phyloP scores from a whole-genome alignment of 2,113 vertebrate species.

The Anoura caudifer region DNA sequence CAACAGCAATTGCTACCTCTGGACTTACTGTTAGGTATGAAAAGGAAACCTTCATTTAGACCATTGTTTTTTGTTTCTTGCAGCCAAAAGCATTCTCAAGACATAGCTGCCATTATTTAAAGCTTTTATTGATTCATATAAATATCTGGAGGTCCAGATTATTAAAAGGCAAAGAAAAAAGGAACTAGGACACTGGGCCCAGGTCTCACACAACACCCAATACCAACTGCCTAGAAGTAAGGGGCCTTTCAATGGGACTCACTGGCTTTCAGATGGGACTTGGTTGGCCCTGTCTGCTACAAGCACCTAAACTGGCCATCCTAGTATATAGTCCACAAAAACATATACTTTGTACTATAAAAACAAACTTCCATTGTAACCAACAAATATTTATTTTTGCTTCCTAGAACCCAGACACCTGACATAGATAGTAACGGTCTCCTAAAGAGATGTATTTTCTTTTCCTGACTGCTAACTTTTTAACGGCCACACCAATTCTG shows the following conservation, averaged over 20 bases:
- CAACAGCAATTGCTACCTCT: background rate
- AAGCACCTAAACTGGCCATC: background rate
- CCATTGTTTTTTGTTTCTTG: constrained; percentile 6
- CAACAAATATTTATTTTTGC: background rate
- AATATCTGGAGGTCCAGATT: background rate
- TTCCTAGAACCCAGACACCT: background rate
- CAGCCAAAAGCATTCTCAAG: background rate
- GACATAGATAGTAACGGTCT: background rate
- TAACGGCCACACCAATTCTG: background rate
- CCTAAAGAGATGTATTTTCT: background rate
- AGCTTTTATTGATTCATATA: background rate
- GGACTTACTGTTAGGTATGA: background rate
- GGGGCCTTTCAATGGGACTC: no score
- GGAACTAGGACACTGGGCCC: background rate
- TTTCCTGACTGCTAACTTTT: background rate
- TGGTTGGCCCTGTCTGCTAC: background rate
- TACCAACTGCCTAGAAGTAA: background rate
- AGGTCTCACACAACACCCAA: background rate
- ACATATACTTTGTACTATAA: background rate
- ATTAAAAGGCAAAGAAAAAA: background rate
- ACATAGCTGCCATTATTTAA: constrained; percentile 25
- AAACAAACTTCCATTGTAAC: background rate
- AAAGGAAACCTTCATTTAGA: constrained; percentile 39
- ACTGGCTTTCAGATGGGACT: background rate
- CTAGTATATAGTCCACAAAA: background rate